A percentile compares a stretch with the other conserved stretches of the same genome.
These are phyloP conservation scores for Galeopterus variegatus DNA, from an alignment of 2,113 vertebrate genomes.

Conservation along the genomic window DNA sequence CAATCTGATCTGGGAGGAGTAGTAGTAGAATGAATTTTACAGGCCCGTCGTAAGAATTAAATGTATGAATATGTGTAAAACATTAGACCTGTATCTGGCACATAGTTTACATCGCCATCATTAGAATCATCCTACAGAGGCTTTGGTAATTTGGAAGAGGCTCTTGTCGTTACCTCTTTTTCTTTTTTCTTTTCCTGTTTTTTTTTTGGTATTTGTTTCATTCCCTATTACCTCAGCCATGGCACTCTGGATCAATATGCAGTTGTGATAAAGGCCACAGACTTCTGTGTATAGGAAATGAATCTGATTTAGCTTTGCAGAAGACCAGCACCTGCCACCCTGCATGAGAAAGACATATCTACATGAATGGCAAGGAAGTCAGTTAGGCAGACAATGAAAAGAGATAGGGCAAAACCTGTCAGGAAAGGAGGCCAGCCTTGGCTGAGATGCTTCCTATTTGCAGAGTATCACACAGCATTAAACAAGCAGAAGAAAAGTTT, in stretches of 20 bases:
- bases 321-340: not conserved
- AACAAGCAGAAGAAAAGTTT: not conserved
- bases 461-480: not conserved
- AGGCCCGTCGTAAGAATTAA: not conserved
- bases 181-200: not conserved
- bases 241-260: not conserved
- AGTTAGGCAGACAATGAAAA: not conserved
- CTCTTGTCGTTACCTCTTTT: not conserved
- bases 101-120: not conserved
- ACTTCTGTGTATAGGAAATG: not conserved
- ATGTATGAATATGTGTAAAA: not conserved
- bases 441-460: not conserved
- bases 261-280: constrained; percentile 2
- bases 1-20: not conserved
- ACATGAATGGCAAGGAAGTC: not conserved
- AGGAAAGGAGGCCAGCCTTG: not conserved
- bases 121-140: not conserved
- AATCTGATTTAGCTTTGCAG: not conserved
- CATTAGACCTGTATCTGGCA: not conserved
- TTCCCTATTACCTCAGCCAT: not conserved
- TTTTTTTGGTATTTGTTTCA: not conserved
- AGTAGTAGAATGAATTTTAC: not conserved
- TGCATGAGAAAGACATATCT: not conserved
- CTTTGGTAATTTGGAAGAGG: not conserved
- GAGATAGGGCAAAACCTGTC: not conserved